Conservation (phyloP, 2,888 invertebrate genomes). For the Athrips mouffetella region DNA sequence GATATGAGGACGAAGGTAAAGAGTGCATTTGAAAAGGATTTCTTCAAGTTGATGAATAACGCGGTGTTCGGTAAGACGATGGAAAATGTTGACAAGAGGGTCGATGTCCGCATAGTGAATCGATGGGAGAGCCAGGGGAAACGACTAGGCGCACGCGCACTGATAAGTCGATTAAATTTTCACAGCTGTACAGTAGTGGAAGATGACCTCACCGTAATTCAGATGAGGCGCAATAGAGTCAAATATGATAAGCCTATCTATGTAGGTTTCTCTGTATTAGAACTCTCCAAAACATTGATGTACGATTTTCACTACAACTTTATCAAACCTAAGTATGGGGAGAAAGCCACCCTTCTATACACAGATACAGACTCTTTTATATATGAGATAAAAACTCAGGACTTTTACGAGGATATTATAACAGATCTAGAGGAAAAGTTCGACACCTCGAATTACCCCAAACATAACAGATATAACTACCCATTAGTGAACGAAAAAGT, state of each 20-base stretch:
- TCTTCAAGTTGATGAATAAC: slow-evolving; percentile 17
- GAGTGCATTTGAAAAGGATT: slow-evolving; percentile 16
- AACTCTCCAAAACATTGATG: slow-evolving; percentile 17
- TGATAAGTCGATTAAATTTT: slow-evolving; percentile 13
- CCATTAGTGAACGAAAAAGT: slow-evolving; percentile 23
- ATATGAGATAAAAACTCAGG: slow-evolving; percentile 15
- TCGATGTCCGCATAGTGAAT: background rate
- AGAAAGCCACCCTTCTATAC: slow-evolving; percentile 11
- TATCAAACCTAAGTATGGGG: slow-evolving; percentile 10
- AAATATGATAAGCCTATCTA: slow-evolving; percentile 19
- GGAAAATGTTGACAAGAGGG: slow-evolving; percentile 15
- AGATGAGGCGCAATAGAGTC: slow-evolving; percentile 13
- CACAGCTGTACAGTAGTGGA: slow-evolving; percentile 8
- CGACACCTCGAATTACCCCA: slow-evolving; percentile 7
- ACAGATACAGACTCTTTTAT: slow-evolving; percentile 21
- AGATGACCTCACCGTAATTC: slow-evolving; percentile 11
- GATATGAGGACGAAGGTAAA: background rate
- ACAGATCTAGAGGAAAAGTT: background rate
- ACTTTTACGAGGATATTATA: slow-evolving; percentile 17
- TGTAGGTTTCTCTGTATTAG: slow-evolving; percentile 15
- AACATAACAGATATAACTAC: background rate
- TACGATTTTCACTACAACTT: slow-evolving; percentile 20
- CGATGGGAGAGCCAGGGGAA: slow-evolving; percentile 4
- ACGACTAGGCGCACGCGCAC: background rate
- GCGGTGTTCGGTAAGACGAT: slow-evolving; percentile 18